Conservation (phyloP, 1,140 invertebrate species). For the Drosophila sturtevanti region DNA sequence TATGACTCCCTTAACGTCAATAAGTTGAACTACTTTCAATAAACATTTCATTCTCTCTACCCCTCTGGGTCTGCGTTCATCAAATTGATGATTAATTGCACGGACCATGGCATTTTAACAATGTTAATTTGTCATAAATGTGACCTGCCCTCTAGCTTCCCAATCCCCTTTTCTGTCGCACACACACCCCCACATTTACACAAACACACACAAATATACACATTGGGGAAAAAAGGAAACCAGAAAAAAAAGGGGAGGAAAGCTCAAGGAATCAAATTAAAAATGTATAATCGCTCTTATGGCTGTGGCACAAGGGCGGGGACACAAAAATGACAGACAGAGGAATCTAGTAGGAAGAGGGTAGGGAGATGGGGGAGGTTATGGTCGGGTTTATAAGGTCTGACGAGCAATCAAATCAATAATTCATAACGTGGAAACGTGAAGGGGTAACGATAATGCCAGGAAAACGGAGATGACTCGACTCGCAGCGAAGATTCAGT, state of each 20-base stretch:
- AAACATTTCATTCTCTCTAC: constrained; percentile 15
- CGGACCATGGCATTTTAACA: constrained; percentile 66
- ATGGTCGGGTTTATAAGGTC: background rate
- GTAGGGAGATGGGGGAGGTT: background rate
- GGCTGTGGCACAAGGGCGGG: background rate
- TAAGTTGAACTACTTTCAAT: constrained; percentile 55
- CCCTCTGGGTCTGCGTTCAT: background rate
- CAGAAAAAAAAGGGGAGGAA: constrained; percentile 29
- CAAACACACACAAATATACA: constrained; percentile 28
- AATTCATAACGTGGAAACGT: constrained; percentile 75
- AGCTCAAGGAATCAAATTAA: constrained; percentile 74
- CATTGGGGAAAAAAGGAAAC: background rate
- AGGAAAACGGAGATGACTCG: constrained; percentile 31
- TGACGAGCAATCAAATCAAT: constrained; percentile 75
- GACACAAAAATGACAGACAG: background rate
- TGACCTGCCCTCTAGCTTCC: constrained; percentile 42
- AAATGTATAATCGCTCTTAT: constrained; percentile 75
- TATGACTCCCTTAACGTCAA: constrained; percentile 3
- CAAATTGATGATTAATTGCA: constrained; percentile 68
- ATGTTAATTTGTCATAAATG: constrained; percentile 79
- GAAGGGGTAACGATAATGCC: constrained; percentile 62
- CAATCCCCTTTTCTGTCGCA: constrained; percentile 13
- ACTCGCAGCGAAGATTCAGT: constrained; percentile 14
- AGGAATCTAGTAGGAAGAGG: background rate
- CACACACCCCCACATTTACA: constrained; percentile 22